phyloP scores from a whole-genome alignment of 2,888 invertebrate species.

The Diarsia brunnea region DNA sequence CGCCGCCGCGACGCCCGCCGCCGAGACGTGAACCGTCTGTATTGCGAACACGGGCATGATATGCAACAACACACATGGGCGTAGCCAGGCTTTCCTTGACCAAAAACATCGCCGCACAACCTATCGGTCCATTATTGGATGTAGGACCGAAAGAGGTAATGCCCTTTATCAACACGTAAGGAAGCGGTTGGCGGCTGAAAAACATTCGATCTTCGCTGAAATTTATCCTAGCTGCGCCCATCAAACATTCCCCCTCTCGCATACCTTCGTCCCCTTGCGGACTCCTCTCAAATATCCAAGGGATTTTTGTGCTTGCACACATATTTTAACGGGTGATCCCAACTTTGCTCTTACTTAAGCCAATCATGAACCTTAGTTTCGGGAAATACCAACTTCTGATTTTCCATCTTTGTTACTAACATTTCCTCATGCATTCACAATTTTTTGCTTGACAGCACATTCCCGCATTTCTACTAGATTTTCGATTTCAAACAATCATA shows the following conservation, averaged over 20 bases:
- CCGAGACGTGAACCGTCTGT: constrained; percentile 74
- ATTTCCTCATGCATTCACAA: constrained; percentile 21
- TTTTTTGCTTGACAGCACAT: constrained; percentile 25
- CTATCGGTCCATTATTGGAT: constrained; percentile 30
- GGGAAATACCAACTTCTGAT: constrained; percentile 1
- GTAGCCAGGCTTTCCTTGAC: constrained; percentile 56
- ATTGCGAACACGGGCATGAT: constrained; percentile 66
- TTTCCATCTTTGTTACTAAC: constrained; percentile 25
- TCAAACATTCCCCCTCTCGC: constrained; percentile 43
- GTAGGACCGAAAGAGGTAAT: constrained; percentile 52
- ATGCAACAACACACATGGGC: constrained; percentile 62
- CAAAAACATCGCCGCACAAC: constrained; percentile 41
- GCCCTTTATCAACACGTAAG: constrained; percentile 26
- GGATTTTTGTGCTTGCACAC: constrained; percentile 48
- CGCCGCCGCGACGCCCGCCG: constrained; percentile 69
- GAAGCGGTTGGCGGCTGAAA: constrained; percentile 38
- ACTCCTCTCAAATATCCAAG: constrained; percentile 29
- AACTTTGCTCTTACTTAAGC: constrained; percentile 13
- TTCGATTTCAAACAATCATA: constrained; percentile 15
- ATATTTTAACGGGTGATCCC: constrained; percentile 12
- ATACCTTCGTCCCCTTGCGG: constrained; percentile 47
- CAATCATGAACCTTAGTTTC: constrained; percentile 10
- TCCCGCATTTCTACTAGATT: constrained; percentile 1
- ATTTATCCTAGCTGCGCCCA: constrained; percentile 59
- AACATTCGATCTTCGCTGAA: constrained; percentile 19